Evolutionary conservation across 2,113 vertebrate genomes (phyloP).

Genomic region (Psophia crepitans): DNA sequence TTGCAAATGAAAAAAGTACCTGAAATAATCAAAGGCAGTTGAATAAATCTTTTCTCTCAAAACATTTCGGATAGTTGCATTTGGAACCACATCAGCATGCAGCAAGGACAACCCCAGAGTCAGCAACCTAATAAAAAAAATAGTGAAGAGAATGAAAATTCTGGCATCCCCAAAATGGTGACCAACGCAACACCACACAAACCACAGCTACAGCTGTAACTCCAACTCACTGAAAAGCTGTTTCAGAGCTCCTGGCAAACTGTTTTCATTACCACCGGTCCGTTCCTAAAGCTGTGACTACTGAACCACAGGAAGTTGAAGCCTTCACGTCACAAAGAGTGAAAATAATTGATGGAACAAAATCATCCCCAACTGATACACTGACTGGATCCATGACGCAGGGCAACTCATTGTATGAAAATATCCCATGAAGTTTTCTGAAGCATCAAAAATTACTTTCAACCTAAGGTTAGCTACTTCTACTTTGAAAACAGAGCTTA

Average conservation of each 20-base stretch:
- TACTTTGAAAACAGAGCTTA: not conserved
- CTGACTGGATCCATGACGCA: not conserved
- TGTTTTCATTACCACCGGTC: not conserved
- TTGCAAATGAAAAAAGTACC: conserved; percentile 69
- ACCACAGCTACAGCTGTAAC: not conserved
- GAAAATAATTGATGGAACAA: not conserved
- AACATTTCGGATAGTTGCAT: conserved; percentile 92
- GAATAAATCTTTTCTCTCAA: conserved; percentile 97
- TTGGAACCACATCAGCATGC: conserved; percentile 93
- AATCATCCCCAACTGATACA: not conserved
- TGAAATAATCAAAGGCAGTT: conserved; percentile 97
- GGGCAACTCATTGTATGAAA: not conserved
- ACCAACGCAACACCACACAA: not conserved
- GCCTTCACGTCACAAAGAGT: not conserved
- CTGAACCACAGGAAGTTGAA: not conserved
- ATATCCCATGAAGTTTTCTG: not conserved
- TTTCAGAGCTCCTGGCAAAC: not conserved
- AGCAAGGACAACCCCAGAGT: conserved; percentile 91
- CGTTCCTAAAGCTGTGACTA: not conserved
- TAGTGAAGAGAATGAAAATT: not conserved
- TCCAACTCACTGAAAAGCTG: not conserved
- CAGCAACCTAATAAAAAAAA: conserved; percentile 76
- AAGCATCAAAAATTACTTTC: not conserved
- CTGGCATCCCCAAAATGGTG: not conserved
- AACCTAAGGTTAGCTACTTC: not conserved